These are phyloP conservation scores for Scomberomorus guttatus DNA, from an alignment of 2,797 vertebrate species.

Conservation along the genomic window DNA sequence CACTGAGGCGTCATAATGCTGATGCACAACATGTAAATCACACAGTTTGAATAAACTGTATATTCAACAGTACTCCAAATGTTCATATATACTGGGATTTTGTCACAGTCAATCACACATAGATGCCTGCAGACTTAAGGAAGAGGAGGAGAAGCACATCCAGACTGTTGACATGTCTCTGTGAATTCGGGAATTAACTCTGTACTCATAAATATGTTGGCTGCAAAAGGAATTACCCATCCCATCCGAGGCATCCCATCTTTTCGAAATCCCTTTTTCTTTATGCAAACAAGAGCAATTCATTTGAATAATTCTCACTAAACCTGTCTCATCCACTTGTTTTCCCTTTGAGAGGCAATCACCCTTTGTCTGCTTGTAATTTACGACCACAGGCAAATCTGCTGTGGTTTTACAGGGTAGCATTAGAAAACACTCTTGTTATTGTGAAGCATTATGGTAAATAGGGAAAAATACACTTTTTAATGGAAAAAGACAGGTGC, in stretches of 20 bases:
- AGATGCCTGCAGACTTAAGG: slow-evolving; percentile 70
- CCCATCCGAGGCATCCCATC: slow-evolving; percentile 52
- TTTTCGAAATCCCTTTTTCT: slow-evolving; percentile 44
- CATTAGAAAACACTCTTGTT: slow-evolving; percentile 77
- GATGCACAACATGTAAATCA: slow-evolving; percentile 29
- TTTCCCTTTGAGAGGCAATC: slow-evolving; percentile 75
- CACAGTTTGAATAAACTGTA: slow-evolving; percentile 42
- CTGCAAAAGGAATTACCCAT: slow-evolving; percentile 68
- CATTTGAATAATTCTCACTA: slow-evolving; percentile 77
- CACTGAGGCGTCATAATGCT: slow-evolving; percentile 29
- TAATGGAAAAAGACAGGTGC: slow-evolving; percentile 81
- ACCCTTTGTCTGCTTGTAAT: slow-evolving; percentile 71
- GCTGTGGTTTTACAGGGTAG: slow-evolving; percentile 51
- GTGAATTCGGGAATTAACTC: slow-evolving; percentile 75
- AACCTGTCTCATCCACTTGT: slow-evolving; percentile 75
- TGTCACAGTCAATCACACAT: slow-evolving; percentile 72
- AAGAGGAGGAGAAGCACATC: slow-evolving; percentile 66
- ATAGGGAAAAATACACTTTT: slow-evolving; percentile 76
- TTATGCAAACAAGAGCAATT: slow-evolving; percentile 70
- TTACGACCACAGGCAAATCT: slow-evolving; percentile 66
- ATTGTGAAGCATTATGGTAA: slow-evolving; percentile 72
- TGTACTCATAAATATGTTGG: slow-evolving; percentile 73
- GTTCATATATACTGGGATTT: slow-evolving; percentile 55
- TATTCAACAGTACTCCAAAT: slow-evolving; percentile 30
- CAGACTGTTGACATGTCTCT: slow-evolving; percentile 60